Percentiles rank a stretch among this genome's conserved stretches.
Evolutionary conservation across 2,113 vertebrate species (phyloP).

Genomic region (Psittacara wagleri): DNA sequence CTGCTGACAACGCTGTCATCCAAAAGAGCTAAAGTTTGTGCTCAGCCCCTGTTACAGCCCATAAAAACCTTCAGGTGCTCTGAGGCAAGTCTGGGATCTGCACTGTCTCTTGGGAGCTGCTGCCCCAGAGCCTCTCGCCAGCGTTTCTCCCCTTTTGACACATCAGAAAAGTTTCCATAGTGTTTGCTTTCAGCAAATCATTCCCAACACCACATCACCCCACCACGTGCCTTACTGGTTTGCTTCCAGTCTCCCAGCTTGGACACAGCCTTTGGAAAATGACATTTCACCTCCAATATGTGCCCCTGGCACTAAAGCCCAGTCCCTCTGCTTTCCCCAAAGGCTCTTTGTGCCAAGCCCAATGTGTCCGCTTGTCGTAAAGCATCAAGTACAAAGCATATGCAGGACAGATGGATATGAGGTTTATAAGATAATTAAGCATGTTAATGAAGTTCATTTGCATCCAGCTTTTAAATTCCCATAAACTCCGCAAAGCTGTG

Average conservation of each 20-base stretch:
- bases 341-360: not conserved
- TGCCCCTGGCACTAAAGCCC: not conserved
- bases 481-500: conserved; percentile 17
- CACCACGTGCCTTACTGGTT: not conserved
- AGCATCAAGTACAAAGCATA: conserved; percentile 5
- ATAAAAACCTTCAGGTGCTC: not conserved
- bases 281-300: not conserved
- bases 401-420: conserved; percentile 25
- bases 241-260: not conserved
- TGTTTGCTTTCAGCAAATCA: not conserved
- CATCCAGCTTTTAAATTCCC: conserved; percentile 44
- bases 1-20: accelerated
- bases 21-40: not conserved
- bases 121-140: not conserved
- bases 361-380: not conserved
- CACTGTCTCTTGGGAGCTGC: not conserved
- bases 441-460: conserved; percentile 45
- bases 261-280: not conserved
- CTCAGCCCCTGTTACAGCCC: not conserved
- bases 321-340: not conserved
- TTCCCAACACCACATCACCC: accelerated
- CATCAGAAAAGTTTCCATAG: not conserved
- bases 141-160: not conserved
- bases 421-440: conserved; percentile 36
- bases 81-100: not conserved